A percentile compares a stretch with the other conserved stretches of the same genome.
Evolutionary conservation across 2,113 vertebrate genomes (phyloP).

Genomic region (Stercorarius parasiticus): DNA sequence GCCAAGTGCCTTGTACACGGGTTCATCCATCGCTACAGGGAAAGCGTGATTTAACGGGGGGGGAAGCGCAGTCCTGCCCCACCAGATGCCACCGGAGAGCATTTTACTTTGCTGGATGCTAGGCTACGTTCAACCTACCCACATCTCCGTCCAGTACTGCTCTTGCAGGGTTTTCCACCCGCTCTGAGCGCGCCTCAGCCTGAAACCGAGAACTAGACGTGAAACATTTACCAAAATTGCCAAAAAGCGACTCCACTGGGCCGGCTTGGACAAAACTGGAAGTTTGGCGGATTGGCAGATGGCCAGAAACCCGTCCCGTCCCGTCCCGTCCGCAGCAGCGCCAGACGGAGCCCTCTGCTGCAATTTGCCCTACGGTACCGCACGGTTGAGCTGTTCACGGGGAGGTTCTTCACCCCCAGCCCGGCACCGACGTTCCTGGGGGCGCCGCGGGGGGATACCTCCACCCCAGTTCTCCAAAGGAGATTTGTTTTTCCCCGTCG

Average conservation of each 20-base stretch:
- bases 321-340: rapidly evolving
- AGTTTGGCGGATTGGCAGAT: rapidly evolving
- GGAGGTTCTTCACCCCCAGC: background rate
- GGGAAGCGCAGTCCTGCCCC: rapidly evolving
- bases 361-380: rapidly evolving
- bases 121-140: rapidly evolving
- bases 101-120: background rate
- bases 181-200: rapidly evolving
- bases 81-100: background rate
- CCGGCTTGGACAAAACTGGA: background rate
- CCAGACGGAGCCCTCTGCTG: background rate
- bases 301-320: background rate
- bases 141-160: rapidly evolving
- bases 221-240: background rate
- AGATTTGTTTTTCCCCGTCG: background rate
- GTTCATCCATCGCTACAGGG: no score
- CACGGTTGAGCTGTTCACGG: rapidly evolving
- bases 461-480: background rate
- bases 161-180: background rate
- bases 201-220: rapidly evolving
- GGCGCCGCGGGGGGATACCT: rapidly evolving
- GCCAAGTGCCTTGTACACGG: rapidly evolving
- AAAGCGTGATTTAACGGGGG: rapidly evolving
- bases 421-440: rapidly evolving
- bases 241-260: background rate